Evolutionary conservation across 2,888 invertebrate genomes (phyloP), one percentile per base, ranked within the genome.

Genomic region (Eupithecia dodoneata): DNA sequence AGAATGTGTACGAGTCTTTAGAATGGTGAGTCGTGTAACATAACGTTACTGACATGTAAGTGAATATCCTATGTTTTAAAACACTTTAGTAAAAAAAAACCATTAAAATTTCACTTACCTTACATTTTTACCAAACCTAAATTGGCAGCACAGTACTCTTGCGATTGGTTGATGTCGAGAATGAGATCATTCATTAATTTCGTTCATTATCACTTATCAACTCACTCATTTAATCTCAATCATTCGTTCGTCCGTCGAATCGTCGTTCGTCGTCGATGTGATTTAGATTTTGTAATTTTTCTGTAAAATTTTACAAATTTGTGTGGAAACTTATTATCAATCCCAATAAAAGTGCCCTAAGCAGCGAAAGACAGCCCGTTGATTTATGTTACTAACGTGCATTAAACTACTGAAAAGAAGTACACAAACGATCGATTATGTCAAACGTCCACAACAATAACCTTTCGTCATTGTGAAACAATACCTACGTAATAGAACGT

Each of bases 401-500:
- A 66, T 0, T 15, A 42, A 66, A 66, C 15, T 42, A 10, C 18
- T 18, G 55, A 30, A 63, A 63, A 9, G 70, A 12, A 70, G 47
- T 47, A 41, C 65, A 18, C 49, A 18, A 65, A 49, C 71, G 67
- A 63, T 73, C 69, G 73, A 73, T 80, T 81, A 84, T 86, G 85
- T 87, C 87, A 86, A 85, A 84, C 84, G 85, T 85, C 81, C 84
- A 88, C 82, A 89, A 88, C 88, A 91, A 87, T 93, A 93, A 93
- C 93, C 93, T 93, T 93, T 93, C 92, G 94, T 91, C 94, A 93
- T 94, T 94, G 93, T 89, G 87, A 86, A 85, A 84, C 86, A 82
- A 18, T 90, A 90, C 87, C 88, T 73, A 71, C 74, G 71, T 76
- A 71, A 71, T 63, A 67, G 13, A 42, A 44, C 44, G 67, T 69